phyloP scores from a whole-genome alignment of 2,888 invertebrate species.

The Dryocosmus kuriphilus region DNA sequence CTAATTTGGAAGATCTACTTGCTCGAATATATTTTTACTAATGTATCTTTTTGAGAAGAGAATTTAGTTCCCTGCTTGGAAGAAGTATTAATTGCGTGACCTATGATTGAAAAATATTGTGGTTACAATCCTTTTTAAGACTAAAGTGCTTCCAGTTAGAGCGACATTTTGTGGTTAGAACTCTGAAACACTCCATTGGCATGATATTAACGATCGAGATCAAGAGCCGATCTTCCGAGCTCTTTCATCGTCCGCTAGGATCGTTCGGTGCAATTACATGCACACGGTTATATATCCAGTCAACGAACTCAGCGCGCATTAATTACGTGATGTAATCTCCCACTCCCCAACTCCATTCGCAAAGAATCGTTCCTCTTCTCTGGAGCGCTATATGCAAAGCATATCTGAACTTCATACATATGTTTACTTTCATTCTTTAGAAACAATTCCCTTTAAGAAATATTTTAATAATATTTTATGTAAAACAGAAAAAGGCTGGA shows the following conservation, averaged over 20 bases:
- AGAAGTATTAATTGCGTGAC: not conserved
- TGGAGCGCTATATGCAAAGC: constrained; percentile 19
- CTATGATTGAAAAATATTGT: not conserved
- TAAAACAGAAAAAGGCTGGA: too few relatives aligned
- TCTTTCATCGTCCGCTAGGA: constrained; percentile 37
- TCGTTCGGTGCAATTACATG: constrained; percentile 45
- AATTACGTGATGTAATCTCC: constrained; percentile 74
- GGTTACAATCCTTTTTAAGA: constrained; percentile 5
- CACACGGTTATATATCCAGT: constrained; percentile 57
- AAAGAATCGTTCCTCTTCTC: constrained; percentile 27
- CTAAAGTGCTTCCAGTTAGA: constrained; percentile 1
- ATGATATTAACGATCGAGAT: constrained; percentile 33
- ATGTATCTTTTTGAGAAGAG: too few relatives aligned
- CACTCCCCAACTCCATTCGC: constrained; percentile 38
- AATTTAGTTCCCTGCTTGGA: not conserved
- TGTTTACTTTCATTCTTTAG: not conserved
- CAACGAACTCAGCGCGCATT: constrained; percentile 72
- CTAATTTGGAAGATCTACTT: too few relatives aligned
- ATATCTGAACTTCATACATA: constrained; percentile 22
- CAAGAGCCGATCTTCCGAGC: constrained; percentile 42
- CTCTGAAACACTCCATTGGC: constrained; percentile 10
- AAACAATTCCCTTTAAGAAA: constrained; percentile 8
- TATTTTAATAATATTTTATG: not conserved
- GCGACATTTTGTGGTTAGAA: constrained; percentile 18
- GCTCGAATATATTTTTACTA: too few relatives aligned